Percentiles rank a stretch among this genome's conserved stretches.
Evolutionary conservation across 2,797 vertebrate species (phyloP).

Genomic region (Prunella strophiata): DNA sequence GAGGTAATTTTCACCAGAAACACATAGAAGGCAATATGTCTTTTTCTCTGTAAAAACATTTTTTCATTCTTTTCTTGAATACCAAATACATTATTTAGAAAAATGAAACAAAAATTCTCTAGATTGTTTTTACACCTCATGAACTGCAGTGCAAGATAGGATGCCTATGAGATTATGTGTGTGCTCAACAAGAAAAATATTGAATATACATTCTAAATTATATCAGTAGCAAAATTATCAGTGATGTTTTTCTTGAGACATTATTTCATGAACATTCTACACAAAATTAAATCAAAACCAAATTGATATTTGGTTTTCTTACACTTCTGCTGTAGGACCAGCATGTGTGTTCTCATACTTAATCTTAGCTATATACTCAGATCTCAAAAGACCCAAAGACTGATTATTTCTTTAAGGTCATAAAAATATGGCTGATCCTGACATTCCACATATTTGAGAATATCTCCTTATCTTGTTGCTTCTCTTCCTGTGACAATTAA

Average conservation of each 20-base stretch:
- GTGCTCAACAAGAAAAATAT: neutral
- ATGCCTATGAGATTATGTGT: neutral
- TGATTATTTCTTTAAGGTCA: neutral
- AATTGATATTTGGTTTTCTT: neutral
- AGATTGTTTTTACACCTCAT: neutral
- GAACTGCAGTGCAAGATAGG: neutral
- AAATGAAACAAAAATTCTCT: neutral
- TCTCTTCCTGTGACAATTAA: neutral
- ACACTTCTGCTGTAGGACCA: neutral
- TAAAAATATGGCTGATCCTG: neutral
- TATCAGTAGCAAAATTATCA: neutral
- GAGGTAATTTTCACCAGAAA: neutral
- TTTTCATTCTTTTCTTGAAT: neutral
- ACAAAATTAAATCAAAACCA: neutral
- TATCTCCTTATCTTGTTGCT: neutral
- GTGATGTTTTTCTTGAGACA: neutral
- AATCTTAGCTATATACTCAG: neutral
- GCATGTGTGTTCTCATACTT: neutral
- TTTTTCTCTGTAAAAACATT: neutral
- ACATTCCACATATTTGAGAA: neutral
- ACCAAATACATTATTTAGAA: neutral
- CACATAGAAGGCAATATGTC: neutral
- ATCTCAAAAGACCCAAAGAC: neutral
- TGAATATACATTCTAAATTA: neutral
- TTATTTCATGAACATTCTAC: neutral